phyloP scores from a whole-genome alignment of 2,113 vertebrate genomes.

The Cochlearius cochlearius region DNA sequence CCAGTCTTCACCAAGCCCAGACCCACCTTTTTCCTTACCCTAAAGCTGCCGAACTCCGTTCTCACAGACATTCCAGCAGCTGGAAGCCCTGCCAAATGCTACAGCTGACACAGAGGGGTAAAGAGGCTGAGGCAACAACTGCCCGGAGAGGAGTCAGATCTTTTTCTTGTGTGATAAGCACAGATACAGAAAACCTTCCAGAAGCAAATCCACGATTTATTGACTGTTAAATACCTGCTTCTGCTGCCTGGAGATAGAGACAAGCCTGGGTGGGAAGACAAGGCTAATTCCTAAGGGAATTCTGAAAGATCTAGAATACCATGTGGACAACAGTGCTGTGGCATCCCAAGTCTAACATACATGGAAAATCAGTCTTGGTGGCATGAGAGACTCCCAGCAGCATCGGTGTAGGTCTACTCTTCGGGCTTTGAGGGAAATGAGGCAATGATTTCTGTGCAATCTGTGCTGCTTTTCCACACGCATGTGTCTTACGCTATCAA shows the following conservation, averaged over 20 bases:
- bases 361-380: background rate
- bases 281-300: background rate
- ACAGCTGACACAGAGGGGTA: background rate
- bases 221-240: background rate
- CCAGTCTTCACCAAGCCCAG: background rate
- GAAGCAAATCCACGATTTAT: background rate
- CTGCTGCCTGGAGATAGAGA: background rate
- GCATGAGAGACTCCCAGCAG: background rate
- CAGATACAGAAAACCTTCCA: background rate
- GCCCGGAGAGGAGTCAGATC: background rate
- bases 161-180: background rate
- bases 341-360: rapidly evolving
- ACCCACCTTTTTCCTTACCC: background rate
- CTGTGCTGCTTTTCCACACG: background rate
- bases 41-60: background rate
- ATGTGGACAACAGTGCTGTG: background rate
- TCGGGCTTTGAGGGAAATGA: background rate
- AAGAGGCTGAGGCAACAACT: background rate
- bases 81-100: background rate
- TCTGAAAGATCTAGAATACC: background rate
- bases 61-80: background rate
- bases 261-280: background rate
- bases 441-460: background rate
- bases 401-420: background rate
- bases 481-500: background rate